Percentiles rank a stretch among this genome's conserved stretches.
These are phyloP conservation scores for Corythornis cristatus DNA, from an alignment of 2,113 vertebrate species.

Conservation along the genomic window DNA sequence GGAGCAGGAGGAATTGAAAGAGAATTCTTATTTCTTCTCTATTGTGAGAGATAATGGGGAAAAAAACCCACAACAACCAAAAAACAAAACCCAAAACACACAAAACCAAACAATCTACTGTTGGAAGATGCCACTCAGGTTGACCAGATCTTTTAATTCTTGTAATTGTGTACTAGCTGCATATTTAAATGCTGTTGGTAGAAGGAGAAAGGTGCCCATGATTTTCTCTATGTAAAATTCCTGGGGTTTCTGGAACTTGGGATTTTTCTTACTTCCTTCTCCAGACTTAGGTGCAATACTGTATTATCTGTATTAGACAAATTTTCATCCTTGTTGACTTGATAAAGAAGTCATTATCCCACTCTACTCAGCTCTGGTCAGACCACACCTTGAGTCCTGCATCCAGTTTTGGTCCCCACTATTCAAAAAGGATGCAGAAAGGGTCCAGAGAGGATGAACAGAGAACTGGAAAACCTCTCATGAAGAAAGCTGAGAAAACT, in stretches of 20 bases:
- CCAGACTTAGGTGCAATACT: neutral
- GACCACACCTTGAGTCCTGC: no score
- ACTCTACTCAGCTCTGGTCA: no score
- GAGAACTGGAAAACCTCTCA: no score
- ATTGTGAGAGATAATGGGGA: neutral
- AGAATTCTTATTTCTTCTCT: neutral
- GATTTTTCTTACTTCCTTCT: neutral
- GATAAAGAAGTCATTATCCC: no score
- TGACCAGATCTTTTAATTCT: neutral
- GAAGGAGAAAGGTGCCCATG: neutral
- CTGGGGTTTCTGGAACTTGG: neutral
- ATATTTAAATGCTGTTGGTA: neutral
- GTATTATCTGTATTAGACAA: neutral
- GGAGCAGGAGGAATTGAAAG: neutral
- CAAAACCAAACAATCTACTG: neutral
- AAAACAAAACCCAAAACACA: no score
- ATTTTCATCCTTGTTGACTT: neutral
- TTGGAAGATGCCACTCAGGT: neutral
- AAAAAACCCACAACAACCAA: neutral
- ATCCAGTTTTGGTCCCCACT: no score
- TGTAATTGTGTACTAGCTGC: neutral
- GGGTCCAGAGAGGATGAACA: no score
- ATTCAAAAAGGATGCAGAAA: no score
- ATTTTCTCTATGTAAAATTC: neutral
- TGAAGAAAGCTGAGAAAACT: no score